A percentile compares a stretch with the other conserved stretches of the same genome.
These are phyloP conservation scores for Magallana ariakensis DNA, from an alignment of 1,140 invertebrate genomes.

Conservation along the genomic window DNA sequence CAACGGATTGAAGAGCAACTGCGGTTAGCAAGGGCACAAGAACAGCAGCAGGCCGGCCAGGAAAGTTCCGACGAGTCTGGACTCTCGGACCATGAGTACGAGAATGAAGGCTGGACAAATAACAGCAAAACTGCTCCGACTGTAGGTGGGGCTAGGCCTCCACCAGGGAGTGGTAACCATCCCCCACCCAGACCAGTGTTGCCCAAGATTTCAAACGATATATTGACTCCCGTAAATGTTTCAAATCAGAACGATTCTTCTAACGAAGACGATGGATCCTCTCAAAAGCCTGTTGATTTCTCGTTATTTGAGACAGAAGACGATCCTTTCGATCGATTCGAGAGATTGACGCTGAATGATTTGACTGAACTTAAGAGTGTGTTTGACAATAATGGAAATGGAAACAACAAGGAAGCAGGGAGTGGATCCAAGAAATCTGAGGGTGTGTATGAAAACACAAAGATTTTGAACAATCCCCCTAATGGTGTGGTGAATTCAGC, in stretches of 20 bases:
- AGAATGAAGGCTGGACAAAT: neutral
- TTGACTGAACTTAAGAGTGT: constrained; percentile 56
- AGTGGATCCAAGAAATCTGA: neutral
- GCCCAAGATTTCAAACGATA: constrained; percentile 37
- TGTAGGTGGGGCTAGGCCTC: neutral
- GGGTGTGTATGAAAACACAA: constrained; percentile 25
- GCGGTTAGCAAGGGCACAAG: neutral
- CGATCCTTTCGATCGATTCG: constrained; percentile 59
- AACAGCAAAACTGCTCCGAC: neutral
- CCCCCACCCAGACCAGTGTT: constrained; percentile 21
- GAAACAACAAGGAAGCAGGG: neutral
- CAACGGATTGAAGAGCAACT: constrained; percentile 39
- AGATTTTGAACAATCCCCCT: constrained; percentile 11
- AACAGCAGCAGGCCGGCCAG: constrained; percentile 5
- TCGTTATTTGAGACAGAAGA: constrained; percentile 56
- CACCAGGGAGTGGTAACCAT: neutral
- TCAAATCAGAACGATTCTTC: constrained; percentile 2
- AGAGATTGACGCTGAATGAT: constrained; percentile 55
- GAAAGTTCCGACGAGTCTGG: constrained; percentile 21
- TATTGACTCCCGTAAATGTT: constrained; percentile 50
- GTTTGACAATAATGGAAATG: constrained; percentile 30
- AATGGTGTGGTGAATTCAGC: constrained; percentile 17
- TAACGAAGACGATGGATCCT: neutral
- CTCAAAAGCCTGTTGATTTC: constrained; percentile 53
- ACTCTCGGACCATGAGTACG: constrained; percentile 45